phyloP scores from a whole-genome alignment of 2,888 invertebrate genomes.

The Mythimna lalbum region DNA sequence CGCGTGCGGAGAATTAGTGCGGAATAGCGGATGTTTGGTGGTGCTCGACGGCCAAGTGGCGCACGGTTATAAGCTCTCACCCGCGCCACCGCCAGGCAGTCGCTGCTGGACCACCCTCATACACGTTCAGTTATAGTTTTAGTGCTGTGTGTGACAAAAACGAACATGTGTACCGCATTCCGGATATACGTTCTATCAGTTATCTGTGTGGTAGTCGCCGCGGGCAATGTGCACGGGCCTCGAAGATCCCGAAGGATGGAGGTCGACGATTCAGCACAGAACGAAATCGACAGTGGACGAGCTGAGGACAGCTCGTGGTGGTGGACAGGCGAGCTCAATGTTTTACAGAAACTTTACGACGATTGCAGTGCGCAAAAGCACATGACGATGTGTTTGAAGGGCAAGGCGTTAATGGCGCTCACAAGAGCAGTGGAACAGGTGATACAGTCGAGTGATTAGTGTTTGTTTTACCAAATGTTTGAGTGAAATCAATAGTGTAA shows the following conservation, averaged over 20 bases:
- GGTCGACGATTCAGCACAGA: slow-evolving; percentile 82
- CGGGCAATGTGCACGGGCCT: slow-evolving; percentile 84
- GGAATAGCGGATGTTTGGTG: slow-evolving; percentile 91
- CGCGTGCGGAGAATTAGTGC: slow-evolving; percentile 90
- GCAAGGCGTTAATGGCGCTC: slow-evolving; percentile 91
- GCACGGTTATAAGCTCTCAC: slow-evolving; percentile 89
- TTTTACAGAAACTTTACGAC: slow-evolving; percentile 91
- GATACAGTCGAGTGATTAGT: slow-evolving; percentile 66
- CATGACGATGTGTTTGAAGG: slow-evolving; percentile 91
- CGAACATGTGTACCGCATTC: slow-evolving; percentile 86
- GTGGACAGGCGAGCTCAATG: slow-evolving; percentile 90
- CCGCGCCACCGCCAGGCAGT: slow-evolving; percentile 85
- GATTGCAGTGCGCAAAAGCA: slow-evolving; percentile 92
- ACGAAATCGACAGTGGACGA: slow-evolving; percentile 88
- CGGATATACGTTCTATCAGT: slow-evolving; percentile 86
- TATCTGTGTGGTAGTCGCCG: slow-evolving; percentile 83
- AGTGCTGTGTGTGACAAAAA: slow-evolving; percentile 84
- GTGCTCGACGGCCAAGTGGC: slow-evolving; percentile 87
- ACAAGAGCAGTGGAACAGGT: slow-evolving; percentile 91
- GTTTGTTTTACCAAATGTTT: slow-evolving; percentile 52
- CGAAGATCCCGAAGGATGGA: slow-evolving; percentile 87
- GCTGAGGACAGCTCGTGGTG: slow-evolving; percentile 89
- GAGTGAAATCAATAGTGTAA: slow-evolving; percentile 69
- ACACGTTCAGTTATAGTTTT: slow-evolving; percentile 83
- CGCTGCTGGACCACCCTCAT: slow-evolving; percentile 85